Base-by-base conservation (phyloP, 1,140 invertebrate genomes). In the Steinernema feltiae region DNA sequence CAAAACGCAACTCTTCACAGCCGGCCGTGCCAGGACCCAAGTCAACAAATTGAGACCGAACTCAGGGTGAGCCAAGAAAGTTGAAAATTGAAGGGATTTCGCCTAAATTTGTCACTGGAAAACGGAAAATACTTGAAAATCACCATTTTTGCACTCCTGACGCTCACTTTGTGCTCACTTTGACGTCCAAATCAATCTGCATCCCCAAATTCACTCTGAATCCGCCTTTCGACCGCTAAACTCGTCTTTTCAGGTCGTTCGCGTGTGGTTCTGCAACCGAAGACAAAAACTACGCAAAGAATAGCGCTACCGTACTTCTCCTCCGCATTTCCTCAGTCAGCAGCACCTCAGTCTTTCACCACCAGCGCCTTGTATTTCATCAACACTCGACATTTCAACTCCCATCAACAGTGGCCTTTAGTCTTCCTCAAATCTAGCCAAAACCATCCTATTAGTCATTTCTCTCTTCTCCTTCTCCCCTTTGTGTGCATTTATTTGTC, bases 181-280 rank as follows among this genome's bases (percentile, higher is more conserved):
- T n/a, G n/a, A n/a, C n/a, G n/a, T n/a, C n/a, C n/a, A n/a, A n/a
- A n/a, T n/a, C n/a, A n/a, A n/a, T n/a, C n/a, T n/a, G n/a, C n/a
- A n/a, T n/a, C n/a, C 18, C 35, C 35, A 41, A 41, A 41, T 41
- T 41, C n/a, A n/a, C n/a, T n/a, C n/a, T n/a, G n/a, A n/a, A n/a
- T 41, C 35, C 7, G 35, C 35, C 35, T 18, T 18, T 7, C 35
- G 35, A 7, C 35, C 35, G 7, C 35, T 41, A 41, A 41, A 41
- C 35, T 41, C 7, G 41, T 30, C 53, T n/a, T 48, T 85, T 74
- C 35, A 87, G 82, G 82, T 86, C 29, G 93, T 97, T 27, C 89
- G 94, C 78, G 94, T 97, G 1, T 97, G 94, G 94, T 97, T 97
- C 87, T 97, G 94, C 88, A 97, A 97, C 89, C 91, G 94, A 76